These are phyloP conservation scores for Hydrozoanthus tunicans DNA, from an alignment of 64 coral and sea anemone species.

Conservation along the genomic window DNA sequence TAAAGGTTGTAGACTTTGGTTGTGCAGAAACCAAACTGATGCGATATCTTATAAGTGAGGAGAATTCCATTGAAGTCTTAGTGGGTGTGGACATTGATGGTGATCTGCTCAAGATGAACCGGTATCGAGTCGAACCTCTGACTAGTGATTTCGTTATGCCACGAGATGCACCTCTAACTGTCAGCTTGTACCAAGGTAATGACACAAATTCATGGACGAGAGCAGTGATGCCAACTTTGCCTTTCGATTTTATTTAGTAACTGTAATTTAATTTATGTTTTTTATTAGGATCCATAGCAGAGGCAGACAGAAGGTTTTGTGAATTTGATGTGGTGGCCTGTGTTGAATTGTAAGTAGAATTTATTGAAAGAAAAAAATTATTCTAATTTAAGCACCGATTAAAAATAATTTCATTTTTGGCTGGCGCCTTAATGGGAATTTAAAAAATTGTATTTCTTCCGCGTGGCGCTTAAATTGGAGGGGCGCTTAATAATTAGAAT, in stretches of 20 bases:
- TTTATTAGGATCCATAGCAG: slow-evolving; percentile 84
- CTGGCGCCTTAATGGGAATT: too few relatives aligned
- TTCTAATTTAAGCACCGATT: too few relatives aligned
- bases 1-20: slow-evolving; percentile 92
- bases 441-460: too few relatives aligned
- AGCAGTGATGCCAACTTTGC: background rate
- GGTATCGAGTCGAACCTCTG: slow-evolving; percentile 65
- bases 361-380: too few relatives aligned
- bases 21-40: slow-evolving; percentile 95
- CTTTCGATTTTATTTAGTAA: background rate
- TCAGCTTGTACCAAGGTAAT: slow-evolving; percentile 92
- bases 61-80: slow-evolving; percentile 66
- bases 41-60: slow-evolving; percentile 72
- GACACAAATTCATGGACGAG: background rate
- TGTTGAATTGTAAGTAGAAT: slow-evolving; percentile 91
- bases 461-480: too few relatives aligned
- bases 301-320: slow-evolving; percentile 86
- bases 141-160: slow-evolving; percentile 79
- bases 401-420: too few relatives aligned
- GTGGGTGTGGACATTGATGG: slow-evolving; percentile 89
- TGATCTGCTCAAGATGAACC: slow-evolving; percentile 73
- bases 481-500: too few relatives aligned
- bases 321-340: slow-evolving; percentile 97
- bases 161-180: slow-evolving; percentile 75
- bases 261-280: slow-evolving; percentile 1